Base-by-base conservation (phyloP, 1,140 invertebrate species). In the Thaumetopoea pityocampa region DNA sequence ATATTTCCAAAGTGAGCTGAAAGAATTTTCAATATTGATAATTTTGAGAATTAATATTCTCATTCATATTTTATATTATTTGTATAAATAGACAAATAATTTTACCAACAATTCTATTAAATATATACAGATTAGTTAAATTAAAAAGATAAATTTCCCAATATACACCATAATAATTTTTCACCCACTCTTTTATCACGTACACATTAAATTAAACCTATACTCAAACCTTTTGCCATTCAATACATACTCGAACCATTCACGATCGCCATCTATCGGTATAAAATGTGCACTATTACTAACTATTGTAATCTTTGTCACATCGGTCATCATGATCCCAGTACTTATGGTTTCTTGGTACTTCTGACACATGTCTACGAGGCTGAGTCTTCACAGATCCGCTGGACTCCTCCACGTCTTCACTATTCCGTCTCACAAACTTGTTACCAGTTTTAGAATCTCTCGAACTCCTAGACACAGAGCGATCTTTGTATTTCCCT, bases 301-400 rank as follows among this genome's bases (percentile, higher is more conserved):
- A 86, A 73, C 79, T 83, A 29, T 74, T 78, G 17, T 86, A 86
- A 23, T 86, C 82, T 28, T 73, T 82, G 36, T 85, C 82, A 55
- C 79, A 85, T n/a, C 84, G 38, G 27, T 86, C 82, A 26, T 86
- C 84, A 23, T 86, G 84, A 41, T 83, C 82, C 84, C 84, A 86
- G 17, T 86, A 86, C 30, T 83, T 85, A 4, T 80, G 64, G 32
- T 70, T 84, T 27, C 81, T 60, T 0, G 82, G 81, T 1, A 83
- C 79, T 8, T 86, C 84, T 1, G 72, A 70, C 1, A 80, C 74
- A 28, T 85, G 77, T 29, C 78, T 56, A 15, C 71, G 53, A 79
- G 79, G 55, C 83, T 61, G 60, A 1, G 64, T 58, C 28, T 70
- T 73, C 5, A 15, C 10, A 3, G 43, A 32, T 0, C 38, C 20